Conservation (phyloP, 1,140 invertebrate genomes). For the Drosophila paulistorum region DNA sequence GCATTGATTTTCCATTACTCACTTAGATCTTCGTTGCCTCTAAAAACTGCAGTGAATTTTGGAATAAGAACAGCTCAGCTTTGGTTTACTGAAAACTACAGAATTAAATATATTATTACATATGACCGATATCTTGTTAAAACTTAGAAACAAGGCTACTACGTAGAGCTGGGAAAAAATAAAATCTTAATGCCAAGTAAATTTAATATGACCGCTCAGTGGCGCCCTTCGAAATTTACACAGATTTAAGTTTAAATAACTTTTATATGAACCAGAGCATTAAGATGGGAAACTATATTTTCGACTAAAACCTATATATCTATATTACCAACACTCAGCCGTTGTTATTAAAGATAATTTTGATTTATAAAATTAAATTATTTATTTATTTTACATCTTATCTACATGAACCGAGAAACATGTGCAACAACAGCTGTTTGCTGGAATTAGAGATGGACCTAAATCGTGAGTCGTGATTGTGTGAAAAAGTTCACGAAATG, state of each 20-base stretch:
- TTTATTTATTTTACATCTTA: neutral
- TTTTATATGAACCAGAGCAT: neutral
- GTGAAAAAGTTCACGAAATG: too few relatives aligned
- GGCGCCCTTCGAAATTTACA: neutral
- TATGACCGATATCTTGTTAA: neutral
- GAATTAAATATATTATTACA: constrained; percentile 9
- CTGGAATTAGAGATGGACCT: neutral
- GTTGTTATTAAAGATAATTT: neutral
- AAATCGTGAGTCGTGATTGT: neutral
- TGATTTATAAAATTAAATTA: neutral
- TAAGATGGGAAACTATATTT: neutral
- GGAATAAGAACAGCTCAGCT: constrained; percentile 39
- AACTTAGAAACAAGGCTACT: neutral
- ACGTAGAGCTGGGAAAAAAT: neutral
- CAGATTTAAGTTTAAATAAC: neutral
- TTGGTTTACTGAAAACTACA: constrained; percentile 10
- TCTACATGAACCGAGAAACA: neutral
- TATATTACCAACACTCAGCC: neutral
- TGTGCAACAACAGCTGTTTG: constrained; percentile 18
- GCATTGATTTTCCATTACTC: constrained; percentile 70
- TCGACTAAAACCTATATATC: neutral
- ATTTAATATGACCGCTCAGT: neutral
- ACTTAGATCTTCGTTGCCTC: constrained; percentile 25
- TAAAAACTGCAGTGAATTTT: constrained; percentile 71
- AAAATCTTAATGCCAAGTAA: neutral